Base-by-base conservation (phyloP, 2,888 invertebrate genomes). In the Ariolimax columbianus region DNA sequence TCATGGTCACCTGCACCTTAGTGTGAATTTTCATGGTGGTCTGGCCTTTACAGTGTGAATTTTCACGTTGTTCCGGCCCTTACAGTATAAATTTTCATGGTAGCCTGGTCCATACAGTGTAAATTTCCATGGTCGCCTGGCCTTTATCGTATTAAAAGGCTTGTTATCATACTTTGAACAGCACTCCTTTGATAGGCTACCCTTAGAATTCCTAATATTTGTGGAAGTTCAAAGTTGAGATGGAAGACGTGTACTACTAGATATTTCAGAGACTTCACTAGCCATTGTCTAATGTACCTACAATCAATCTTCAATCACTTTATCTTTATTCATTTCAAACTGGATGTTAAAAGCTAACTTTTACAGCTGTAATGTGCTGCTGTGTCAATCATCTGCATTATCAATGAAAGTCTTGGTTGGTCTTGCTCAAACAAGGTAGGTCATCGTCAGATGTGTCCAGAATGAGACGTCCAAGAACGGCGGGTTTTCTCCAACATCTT, bases 331-430 rank as follows among this genome's bases (percentile, higher is more conserved):
- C 7, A 33, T 33, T 66, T 66, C 33, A 66, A 33, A 9, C 33
- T 1, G 30, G 33, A 66, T 33, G 6, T 33, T 66, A 14, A 66
- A 9, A 66, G 17, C 66, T 63, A 63, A 63, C 63, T 63, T 63
- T 14, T 63, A n/a, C 66, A 33, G 17, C 66, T 66, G 30, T 72
- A 72, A 43, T 72, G 72, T 72, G 72, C n/a, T 75, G 75, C 75
- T 75, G 75, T 75, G 30, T 47, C 47, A 43, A 72, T 43, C 11
- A 43, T 72, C 26, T 38, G 43, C 38, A 40, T 38, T n/a, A 78
- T 51, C 75, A 51, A 51, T 23, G 51, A 43, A 75, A n/a, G 51
- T 75, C 30, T 75, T 51, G 51, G 75, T 33, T 30, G 51, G 51
- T 51, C 51, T 51, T 33, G 33, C 7, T 59, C 6, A 40, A 38